These are phyloP conservation scores for Caloenas nicobarica DNA, from an alignment of 2,113 vertebrate species.

Conservation along the genomic window DNA sequence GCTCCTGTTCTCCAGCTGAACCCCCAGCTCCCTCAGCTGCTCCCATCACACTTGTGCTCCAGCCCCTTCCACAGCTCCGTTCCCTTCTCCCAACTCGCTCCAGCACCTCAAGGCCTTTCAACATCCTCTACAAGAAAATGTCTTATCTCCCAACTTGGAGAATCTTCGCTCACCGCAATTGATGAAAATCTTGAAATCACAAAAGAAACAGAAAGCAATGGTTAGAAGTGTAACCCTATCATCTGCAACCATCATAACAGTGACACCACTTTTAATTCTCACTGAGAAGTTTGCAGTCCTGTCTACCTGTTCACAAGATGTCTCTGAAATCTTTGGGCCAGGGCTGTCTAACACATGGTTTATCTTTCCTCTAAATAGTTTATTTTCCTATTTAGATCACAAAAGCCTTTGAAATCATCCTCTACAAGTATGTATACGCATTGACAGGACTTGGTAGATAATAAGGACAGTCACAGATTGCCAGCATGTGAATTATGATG, in stretches of 20 bases:
- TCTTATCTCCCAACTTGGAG: not conserved
- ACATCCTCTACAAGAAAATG: accelerated
- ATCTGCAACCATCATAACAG: not conserved
- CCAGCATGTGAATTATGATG: not conserved
- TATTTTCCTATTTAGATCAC: not conserved
- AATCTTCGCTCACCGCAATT: not conserved
- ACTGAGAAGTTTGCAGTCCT: not conserved
- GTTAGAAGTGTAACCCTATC: not conserved
- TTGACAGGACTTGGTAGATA: not conserved
- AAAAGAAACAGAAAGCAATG: not conserved
- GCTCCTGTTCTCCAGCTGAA: too few species aligned
- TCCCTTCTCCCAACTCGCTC: too few species aligned
- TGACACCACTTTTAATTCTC: not conserved
- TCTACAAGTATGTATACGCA: not conserved
- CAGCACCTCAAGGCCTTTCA: not conserved
- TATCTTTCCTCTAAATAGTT: not conserved
- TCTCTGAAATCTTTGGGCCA: not conserved
- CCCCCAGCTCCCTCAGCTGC: too few species aligned
- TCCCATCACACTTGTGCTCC: too few species aligned
- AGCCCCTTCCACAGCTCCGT: too few species aligned
- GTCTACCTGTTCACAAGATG: not conserved
- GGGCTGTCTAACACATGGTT: not conserved
- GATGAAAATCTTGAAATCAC: not conserved
- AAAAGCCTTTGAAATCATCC: not conserved
- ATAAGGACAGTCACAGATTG: not conserved